Evolutionary conservation across 2,888 invertebrate genomes (phyloP).

Genomic region (Azorinus chamasolen): DNA sequence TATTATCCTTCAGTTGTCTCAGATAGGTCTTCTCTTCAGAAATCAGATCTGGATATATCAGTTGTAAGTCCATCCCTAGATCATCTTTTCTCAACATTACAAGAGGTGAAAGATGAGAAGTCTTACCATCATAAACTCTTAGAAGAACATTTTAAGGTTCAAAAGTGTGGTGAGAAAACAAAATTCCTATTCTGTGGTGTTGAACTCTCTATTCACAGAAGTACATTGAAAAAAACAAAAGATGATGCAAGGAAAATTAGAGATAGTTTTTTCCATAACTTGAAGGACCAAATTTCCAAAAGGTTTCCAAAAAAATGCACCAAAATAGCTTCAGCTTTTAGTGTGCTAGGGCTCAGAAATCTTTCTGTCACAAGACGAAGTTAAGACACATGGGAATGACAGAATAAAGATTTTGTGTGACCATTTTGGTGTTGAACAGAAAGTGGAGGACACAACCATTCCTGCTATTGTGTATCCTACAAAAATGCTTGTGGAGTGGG

Average conservation of each 20-base stretch:
- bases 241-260: conserved; percentile 3
- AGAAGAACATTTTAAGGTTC: not conserved
- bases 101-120: not conserved
- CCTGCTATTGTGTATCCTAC: not conserved
- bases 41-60: conserved; percentile 9
- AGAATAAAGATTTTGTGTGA: conserved; percentile 1
- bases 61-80: conserved; percentile 1
- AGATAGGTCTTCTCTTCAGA: conserved; percentile 5
- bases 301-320: not conserved
- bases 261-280: not conserved
- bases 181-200: not conserved
- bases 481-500: conserved; percentile 2
- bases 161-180: not conserved
- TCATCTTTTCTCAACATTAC: not conserved
- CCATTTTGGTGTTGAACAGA: not conserved
- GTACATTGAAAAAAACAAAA: conserved; percentile 6
- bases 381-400: conserved; percentile 6
- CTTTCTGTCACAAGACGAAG: not conserved
- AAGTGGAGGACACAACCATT: not conserved
- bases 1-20: conserved; percentile 4
- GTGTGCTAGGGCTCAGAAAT: conserved; percentile 5
- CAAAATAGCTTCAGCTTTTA: not conserved
- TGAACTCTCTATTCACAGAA: conserved; percentile 1
- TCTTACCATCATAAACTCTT: conserved; percentile 4
- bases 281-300: not conserved